Evolutionary conservation across 2,888 invertebrate species (phyloP), one percentile per base, ranked within the genome.

Genomic region (Nyleta sp.): DNA sequence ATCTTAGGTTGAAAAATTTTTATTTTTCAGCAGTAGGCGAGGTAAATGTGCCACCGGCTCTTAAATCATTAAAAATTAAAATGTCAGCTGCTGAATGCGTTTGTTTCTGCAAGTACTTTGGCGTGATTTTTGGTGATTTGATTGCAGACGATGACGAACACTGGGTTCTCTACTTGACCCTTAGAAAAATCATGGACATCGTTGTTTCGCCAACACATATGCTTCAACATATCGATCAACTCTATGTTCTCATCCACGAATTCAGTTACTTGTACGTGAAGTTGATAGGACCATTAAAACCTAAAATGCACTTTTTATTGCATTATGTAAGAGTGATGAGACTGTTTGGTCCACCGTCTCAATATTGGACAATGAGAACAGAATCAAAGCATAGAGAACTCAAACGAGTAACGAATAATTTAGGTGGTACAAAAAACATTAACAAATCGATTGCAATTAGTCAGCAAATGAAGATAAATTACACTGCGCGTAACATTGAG

Each of bases 361-460:
- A n/a, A 6, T 67, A 53, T 67, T 67, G 53, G 53, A 53, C 53
- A 2, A 67, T 67, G 67, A 44, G 67, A 4, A 28, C 33, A 10
- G 67, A 67, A 15, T 53, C 53, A 11, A 67, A 67, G 15, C 67
- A 67, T 15, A 38, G 67, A 0, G 17, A 53, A 1, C 7, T 38
- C 2, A 38, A 38, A 13, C 3, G n/a, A 38, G 4, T n/a, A 1
- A 38, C 38, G 1, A 38, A 38, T 11, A 38, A 38, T 38, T n/a
- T 38, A 6, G 38, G 10, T 38, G 38, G 38, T 4, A 15, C 44
- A 15, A 17, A 20, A 17, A 38, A 38, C 11, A 2, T 22, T 13
- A 6, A 5, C 13, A 28, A 28, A 28, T 50, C 28, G 2, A 28
- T 50, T 50, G 46, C 46, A n/a, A 46, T 38, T 5, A 35, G 35